Base-by-base conservation (phyloP, 2,888 invertebrate genomes). In the Germaria angustata region DNA sequence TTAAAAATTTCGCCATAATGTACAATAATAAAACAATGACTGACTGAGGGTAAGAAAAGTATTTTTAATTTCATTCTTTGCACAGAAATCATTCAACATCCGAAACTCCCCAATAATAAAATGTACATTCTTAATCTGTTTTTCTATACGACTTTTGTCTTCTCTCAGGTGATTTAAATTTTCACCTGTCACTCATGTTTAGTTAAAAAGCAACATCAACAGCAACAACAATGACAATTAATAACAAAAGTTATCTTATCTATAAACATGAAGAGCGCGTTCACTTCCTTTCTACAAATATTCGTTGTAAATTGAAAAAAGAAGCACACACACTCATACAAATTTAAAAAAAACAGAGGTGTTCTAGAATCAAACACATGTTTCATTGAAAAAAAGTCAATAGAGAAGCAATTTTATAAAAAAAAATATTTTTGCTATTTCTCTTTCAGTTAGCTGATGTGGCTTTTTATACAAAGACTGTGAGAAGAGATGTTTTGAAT, bases 271-370 rank as follows among this genome's bases (percentile, higher is more conserved):
- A 57, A 20, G 20, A 34, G 51, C 24, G 20, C 13, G 34, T 34
- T 55, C 55, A 55, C 55, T 55, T 55, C 55, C 32, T 13, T 32
- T 55, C 34, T 20, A 36, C 34, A 32, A 32, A 34, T 55, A 34
- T 20, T 13, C 11, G 9, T 11, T 57, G 4, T 20, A 13, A 36
- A 34, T 11, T 34, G n/a, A n/a, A n/a, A n/a, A n/a, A n/a, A n/a
- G n/a, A n/a, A n/a, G n/a, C n/a, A n/a, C n/a, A n/a, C n/a, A n/a
- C n/a, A n/a, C n/a, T n/a, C n/a, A n/a, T n/a, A n/a, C n/a, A n/a
- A n/a, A n/a, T n/a, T n/a, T n/a, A n/a, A n/a, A n/a, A n/a, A n/a
- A n/a, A n/a, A n/a, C n/a, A n/a, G n/a, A n/a, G n/a, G 15, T 17
- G 32, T 28, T 32, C 28, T 15, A 24, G 4, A 46, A 2, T 46